Evolutionary conservation across 1,140 invertebrate species (phyloP).

Genomic region (Centruroides vittatus): DNA sequence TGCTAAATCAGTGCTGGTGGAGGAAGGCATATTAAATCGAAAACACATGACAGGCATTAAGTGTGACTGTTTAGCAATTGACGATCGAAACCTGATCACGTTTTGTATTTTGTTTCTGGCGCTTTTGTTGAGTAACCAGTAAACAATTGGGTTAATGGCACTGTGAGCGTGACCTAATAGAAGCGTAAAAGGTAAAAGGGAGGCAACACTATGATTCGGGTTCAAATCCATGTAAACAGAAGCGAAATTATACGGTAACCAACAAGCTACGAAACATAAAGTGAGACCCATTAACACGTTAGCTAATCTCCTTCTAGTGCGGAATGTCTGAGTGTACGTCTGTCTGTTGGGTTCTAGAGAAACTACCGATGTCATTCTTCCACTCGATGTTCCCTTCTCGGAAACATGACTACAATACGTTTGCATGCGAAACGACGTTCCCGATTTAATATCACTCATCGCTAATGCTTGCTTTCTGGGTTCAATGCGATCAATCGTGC

Average conservation of each 20-base stretch:
- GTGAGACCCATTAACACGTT: conserved; percentile 52
- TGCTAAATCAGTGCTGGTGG: too few relatives aligned
- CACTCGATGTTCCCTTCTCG: neutral
- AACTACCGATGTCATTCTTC: neutral
- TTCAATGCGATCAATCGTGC: neutral
- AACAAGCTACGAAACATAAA: conserved; percentile 49
- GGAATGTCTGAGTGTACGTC: conserved; percentile 24
- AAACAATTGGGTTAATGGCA: conserved; percentile 55
- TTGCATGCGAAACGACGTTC: too few relatives aligned
- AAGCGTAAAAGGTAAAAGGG: conserved; percentile 44
- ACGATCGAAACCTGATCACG: neutral
- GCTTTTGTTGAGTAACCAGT: conserved; percentile 48
- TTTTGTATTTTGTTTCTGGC: neutral
- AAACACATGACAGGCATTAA: too few relatives aligned
- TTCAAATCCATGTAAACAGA: conserved; percentile 34
- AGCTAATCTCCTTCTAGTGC: conserved; percentile 45
- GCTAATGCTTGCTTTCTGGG: neutral
- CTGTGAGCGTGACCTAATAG: conserved; percentile 58
- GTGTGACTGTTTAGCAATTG: too few relatives aligned
- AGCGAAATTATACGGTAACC: conserved; percentile 46
- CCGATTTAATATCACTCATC: too few relatives aligned
- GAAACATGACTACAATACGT: neutral
- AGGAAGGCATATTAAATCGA: too few relatives aligned
- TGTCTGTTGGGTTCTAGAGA: too few relatives aligned
- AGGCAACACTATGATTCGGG: neutral